These are phyloP conservation scores for Conomelus anceps DNA, from an alignment of 2,888 invertebrate species.

Conservation along the genomic window DNA sequence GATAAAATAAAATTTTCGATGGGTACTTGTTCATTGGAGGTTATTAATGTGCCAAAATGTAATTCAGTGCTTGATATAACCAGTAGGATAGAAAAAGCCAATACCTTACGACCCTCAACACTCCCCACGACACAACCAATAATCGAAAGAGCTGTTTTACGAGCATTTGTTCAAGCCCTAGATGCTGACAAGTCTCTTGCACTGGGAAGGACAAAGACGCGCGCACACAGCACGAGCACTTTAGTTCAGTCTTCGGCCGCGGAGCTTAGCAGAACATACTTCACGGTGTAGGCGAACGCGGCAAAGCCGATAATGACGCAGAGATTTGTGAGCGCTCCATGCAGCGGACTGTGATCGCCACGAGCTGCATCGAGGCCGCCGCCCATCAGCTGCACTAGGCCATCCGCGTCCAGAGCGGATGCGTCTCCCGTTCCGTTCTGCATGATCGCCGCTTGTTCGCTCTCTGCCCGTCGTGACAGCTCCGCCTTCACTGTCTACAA, in stretches of 20 bases:
- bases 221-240: no score
- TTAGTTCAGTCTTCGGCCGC: constrained; percentile 9
- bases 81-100: background rate
- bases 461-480: constrained; percentile 45
- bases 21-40: background rate
- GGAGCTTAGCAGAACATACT: constrained; percentile 58
- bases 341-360: constrained; percentile 55
- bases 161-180: background rate
- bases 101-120: background rate
- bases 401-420: constrained; percentile 7
- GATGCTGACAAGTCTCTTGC: background rate
- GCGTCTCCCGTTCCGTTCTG: constrained; percentile 35
- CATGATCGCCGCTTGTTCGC: constrained; percentile 44
- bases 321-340: constrained; percentile 77
- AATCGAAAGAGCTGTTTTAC: no score
- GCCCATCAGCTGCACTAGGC: constrained; percentile 1
- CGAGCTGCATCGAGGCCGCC: constrained; percentile 11
- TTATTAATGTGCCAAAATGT: no score
- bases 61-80: background rate
- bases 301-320: constrained; percentile 84
- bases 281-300: constrained; percentile 86
- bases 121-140: background rate
- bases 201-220: background rate
- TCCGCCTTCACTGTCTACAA: constrained; percentile 46
- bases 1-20: background rate